Evolutionary conservation across 2,113 vertebrate genomes (phyloP).

Genomic region (Corythornis madagascariensis): DNA sequence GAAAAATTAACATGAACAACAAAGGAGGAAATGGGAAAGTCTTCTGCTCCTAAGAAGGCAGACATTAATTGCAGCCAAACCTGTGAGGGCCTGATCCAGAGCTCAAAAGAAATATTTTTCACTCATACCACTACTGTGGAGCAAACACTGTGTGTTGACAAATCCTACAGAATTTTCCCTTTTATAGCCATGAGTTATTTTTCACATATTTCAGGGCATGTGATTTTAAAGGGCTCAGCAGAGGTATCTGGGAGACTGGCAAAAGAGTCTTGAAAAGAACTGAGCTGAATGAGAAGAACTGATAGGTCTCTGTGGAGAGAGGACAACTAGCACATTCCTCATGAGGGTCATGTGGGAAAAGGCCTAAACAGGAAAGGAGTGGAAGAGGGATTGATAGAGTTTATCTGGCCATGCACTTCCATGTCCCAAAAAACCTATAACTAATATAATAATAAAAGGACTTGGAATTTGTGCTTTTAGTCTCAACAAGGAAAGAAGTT

Average conservation of each 20-base stretch:
- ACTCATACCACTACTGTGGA: not conserved
- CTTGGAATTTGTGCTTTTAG: not conserved
- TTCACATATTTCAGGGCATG: not conserved
- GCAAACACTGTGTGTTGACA: not conserved
- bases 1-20: not conserved
- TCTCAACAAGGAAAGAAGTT: not conserved
- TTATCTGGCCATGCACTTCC: not conserved
- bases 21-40: not conserved
- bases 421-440: rapidly evolving
- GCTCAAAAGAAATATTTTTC: not conserved
- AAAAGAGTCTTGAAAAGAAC: not conserved
- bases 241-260: not conserved
- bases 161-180: not conserved
- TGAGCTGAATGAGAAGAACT: not conserved
- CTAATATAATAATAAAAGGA: not conserved
- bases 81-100: not conserved
- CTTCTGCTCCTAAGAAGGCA: not conserved
- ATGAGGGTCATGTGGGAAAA: not conserved
- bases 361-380: not conserved
- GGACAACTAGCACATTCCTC: not conserved
- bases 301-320: not conserved
- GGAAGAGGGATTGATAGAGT: not conserved
- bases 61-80: not conserved
- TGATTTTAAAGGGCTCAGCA: not conserved
- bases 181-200: not conserved